Evolutionary conservation across 2,888 invertebrate species (phyloP), one percentile per base, ranked within the genome.

Genomic region (Seira musarum): DNA sequence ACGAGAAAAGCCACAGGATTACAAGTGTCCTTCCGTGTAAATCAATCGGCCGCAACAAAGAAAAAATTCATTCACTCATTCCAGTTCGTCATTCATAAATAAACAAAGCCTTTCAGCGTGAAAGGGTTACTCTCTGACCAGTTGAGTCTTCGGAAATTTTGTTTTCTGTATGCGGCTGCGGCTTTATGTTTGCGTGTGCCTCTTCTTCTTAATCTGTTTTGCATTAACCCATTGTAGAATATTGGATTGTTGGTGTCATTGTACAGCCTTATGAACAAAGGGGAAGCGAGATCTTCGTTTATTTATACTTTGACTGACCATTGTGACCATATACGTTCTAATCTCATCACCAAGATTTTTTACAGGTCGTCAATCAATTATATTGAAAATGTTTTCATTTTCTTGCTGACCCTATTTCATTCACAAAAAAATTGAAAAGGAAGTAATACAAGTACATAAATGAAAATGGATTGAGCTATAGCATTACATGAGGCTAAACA

Each of bases 1-100:
- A 80, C 73, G 73, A 69, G 71, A 78, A 80, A 71, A 80, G 68
- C 68, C 63, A 71, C 49, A 60, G 69, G 79, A 80, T 80, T 80
- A 80, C 79, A 80, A 40, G 25, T 73, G 79, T 80, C 73, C 79
- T 73, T 69, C 57, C 69, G 15, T n/a, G 15, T 49, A 49, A 49
- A 49, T n/a, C 49, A 49, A 49, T 49, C 49, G 49, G 17, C 49
- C 49, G 49, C 49, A 49, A 30, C 30, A 30, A 30, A 49, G 49
- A 15, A 49, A 49, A 49, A 49, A 49, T 49, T 49, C 49, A 49
- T 49, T 49, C 49, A 49, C 49, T 49, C 17, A 49, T 49, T 49
- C 15, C 49, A 8, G 2, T 49, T 49, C 49, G 49, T 49, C 49
- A 49, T 49, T 49, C 49, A 49, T 49, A 49, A 49, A 49, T 49